Evolutionary conservation across 1,140 invertebrate species (phyloP).

Genomic region (Vanessa tameamea): DNA sequence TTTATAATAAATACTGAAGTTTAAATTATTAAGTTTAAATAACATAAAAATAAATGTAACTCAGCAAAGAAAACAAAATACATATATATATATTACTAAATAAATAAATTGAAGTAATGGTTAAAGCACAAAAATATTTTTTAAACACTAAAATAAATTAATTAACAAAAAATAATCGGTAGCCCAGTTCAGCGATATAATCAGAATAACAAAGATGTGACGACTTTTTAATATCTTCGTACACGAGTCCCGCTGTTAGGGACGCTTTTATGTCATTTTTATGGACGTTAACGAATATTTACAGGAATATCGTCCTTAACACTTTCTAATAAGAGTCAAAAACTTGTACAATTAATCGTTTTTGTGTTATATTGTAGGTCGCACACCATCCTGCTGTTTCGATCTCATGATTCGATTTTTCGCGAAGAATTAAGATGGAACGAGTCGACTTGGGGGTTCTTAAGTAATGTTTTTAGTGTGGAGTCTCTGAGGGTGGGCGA

Average conservation of each 20-base stretch:
- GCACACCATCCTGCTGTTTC: slow-evolving; percentile 21
- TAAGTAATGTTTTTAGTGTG: slow-evolving; percentile 36
- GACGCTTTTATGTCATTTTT: slow-evolving; percentile 5
- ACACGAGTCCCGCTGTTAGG: slow-evolving; percentile 43
- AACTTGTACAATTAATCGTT: not conserved
- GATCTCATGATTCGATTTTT: slow-evolving; percentile 39
- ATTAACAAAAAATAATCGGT: slow-evolving; percentile 30
- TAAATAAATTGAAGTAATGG: slow-evolving; percentile 8
- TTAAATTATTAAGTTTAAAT: too few species aligned
- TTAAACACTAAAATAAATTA: slow-evolving; percentile 6
- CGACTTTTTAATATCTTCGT: slow-evolving; percentile 44
- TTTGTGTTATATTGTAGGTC: slow-evolving; percentile 18
- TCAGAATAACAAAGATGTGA: slow-evolving; percentile 56
- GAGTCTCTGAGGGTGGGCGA: slow-evolving; percentile 16
- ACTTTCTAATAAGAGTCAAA: not conserved
- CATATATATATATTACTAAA: not conserved
- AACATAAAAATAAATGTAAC: not conserved
- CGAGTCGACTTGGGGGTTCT: slow-evolving; percentile 41
- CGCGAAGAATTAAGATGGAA: slow-evolving; percentile 42
- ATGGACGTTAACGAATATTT: not conserved
- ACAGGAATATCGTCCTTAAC: not conserved
- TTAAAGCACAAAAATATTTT: slow-evolving; percentile 5
- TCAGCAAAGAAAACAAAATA: not conserved
- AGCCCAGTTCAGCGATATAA: slow-evolving; percentile 34
- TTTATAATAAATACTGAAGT: too few species aligned